Evolutionary conservation across 2,113 vertebrate genomes (phyloP).

Genomic region (Narcine bancroftii): DNA sequence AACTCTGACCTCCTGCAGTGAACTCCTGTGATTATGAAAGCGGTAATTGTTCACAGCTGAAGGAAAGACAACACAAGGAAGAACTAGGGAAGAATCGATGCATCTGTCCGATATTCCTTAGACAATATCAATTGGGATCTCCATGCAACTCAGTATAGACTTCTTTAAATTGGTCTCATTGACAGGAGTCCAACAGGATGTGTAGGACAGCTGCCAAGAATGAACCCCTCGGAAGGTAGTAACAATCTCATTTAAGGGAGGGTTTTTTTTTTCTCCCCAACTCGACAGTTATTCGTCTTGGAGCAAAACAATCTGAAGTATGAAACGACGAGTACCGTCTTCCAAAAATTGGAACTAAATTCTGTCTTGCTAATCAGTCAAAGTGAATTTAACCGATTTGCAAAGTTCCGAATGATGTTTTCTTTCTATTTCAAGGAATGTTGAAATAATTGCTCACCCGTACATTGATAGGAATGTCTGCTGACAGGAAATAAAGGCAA

Average conservation of each 20-base stretch:
- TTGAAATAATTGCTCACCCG: too few relatives aligned
- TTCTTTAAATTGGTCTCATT: not conserved
- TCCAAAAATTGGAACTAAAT: too few relatives aligned
- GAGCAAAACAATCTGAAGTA: too few relatives aligned
- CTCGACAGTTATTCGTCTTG: too few relatives aligned
- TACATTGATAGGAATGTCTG: too few relatives aligned
- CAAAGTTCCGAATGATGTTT: too few relatives aligned
- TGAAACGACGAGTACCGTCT: too few relatives aligned
- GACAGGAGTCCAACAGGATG: not conserved
- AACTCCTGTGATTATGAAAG: not conserved
- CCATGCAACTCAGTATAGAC: not conserved
- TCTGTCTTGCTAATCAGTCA: too few relatives aligned
- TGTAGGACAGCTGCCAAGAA: not conserved
- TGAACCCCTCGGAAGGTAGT: not conserved
- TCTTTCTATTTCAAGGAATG: too few relatives aligned
- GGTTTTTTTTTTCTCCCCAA: too few relatives aligned
- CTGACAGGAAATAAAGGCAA: too few relatives aligned
- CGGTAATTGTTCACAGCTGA: not conserved
- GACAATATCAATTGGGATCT: not conserved
- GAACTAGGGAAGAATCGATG: not conserved
- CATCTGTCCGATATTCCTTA: not conserved
- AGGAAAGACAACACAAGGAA: not conserved
- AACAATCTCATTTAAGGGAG: not conserved
- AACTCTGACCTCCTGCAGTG: not conserved
- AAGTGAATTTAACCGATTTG: too few relatives aligned